These are phyloP conservation scores for Oreocharis arfaki DNA, from an alignment of 2,113 vertebrate species.

Conservation along the genomic window DNA sequence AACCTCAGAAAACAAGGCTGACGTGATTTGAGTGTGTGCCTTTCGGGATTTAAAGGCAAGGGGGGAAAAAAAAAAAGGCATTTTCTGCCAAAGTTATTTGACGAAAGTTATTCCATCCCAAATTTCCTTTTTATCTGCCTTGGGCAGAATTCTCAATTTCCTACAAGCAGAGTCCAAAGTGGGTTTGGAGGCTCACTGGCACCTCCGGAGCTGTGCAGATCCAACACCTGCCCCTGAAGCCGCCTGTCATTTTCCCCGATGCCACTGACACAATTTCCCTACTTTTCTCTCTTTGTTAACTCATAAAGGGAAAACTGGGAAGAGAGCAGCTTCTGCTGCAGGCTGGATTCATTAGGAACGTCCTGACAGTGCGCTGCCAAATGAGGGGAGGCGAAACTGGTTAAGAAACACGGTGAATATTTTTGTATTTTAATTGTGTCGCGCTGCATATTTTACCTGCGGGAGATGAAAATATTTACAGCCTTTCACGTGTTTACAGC, in stretches of 20 bases:
- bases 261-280: background rate
- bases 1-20: background rate
- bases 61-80: background rate
- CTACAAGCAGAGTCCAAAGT: background rate
- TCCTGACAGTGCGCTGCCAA: background rate
- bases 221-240: background rate
- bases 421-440: background rate
- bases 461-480: background rate
- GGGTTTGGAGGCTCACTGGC: background rate
- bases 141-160: conserved; percentile 4
- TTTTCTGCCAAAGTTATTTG: background rate
- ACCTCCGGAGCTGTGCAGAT: background rate
- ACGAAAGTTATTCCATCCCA: background rate
- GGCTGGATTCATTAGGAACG: background rate
- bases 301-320: background rate
- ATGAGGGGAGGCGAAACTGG: background rate
- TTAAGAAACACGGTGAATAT: background rate
- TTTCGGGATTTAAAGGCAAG: background rate
- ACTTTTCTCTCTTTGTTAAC: background rate
- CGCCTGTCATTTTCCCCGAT: background rate
- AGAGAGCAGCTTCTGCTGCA: background rate
- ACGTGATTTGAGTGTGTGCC: background rate
- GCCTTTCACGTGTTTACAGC: background rate
- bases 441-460: background rate
- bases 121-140: background rate